Base-by-base conservation (phyloP, 2,797 vertebrate genomes). In the Epinephelus awoara region DNA sequence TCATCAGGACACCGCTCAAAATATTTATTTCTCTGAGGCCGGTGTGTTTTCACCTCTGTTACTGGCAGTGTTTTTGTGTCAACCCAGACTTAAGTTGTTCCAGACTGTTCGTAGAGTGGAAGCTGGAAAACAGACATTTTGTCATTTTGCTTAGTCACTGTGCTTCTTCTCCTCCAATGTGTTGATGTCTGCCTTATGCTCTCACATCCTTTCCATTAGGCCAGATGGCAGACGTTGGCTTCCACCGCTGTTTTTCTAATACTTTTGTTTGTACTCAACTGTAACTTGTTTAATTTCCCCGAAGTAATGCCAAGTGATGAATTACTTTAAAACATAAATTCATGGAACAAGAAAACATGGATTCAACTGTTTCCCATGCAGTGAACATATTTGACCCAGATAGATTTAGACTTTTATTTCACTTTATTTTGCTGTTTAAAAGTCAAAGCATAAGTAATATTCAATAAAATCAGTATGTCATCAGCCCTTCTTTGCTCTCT, bases 181-280 rank as follows among this genome's bases (percentile, higher is more conserved):
- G 78, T 87, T 83, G 80, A 90, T 75, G 82, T 92, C 80, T 85
- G 44, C 76, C 75, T 56, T 57, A 65, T 87, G 80, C 54, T 58
- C 68, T 93, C 75, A 85, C 25, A 50, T 83, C 85, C 80, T 88
- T 89, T 92, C 89, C 85, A 78, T 79, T 69, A 23, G 50, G 51
- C 80, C 82, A 92, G 62, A 91, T 79, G 75, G 68, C 54, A 80
- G 86, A 87, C 71, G 13, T 13, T 87, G 82, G 75, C 73, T 78
- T 46, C 68, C 17, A 25, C 0, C 5, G 7, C 23, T 58, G 47
- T 80, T 92, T 91, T 83, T 79, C 73, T 72, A 64, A 71, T 72
- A 25, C 66, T 79, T 46, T 57, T 49, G 47, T 71, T 76, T 75
- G 44, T 59, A 52, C 58, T 71, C 58, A 38, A 67, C 58, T 68